Evolutionary conservation across 35 echinoderm and acorn worm genomes (phyloP).

Genomic region (Nesometra sesokonis): DNA sequence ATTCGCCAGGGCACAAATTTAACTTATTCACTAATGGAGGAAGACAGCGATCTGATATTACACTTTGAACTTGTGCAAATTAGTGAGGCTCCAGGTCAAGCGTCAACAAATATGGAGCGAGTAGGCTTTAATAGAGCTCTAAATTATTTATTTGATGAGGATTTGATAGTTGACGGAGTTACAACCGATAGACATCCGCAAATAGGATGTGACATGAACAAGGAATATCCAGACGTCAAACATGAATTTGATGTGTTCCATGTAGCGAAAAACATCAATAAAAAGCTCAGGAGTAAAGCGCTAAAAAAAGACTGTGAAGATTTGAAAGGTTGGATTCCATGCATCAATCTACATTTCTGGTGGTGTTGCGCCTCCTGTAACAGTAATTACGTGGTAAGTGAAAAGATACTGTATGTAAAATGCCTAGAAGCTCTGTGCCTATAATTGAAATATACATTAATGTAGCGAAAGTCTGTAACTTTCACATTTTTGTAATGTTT

Average conservation of each 20-base stretch:
- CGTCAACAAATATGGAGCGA: slow-evolving; percentile 44
- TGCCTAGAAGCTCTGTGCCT: background rate
- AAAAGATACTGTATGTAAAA: background rate
- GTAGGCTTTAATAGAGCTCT: slow-evolving; percentile 9
- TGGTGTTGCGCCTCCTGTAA: slow-evolving; percentile 25
- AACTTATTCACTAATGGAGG: slow-evolving; percentile 56
- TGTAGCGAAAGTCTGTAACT: too few species aligned
- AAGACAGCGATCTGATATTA: slow-evolving; percentile 6
- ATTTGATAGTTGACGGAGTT: background rate
- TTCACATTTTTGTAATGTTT: too few species aligned
- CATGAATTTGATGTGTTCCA: slow-evolving; percentile 54
- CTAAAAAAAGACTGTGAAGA: slow-evolving; percentile 36
- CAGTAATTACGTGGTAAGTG: slow-evolving; percentile 9
- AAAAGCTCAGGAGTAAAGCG: slow-evolving; percentile 26
- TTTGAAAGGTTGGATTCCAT: slow-evolving; percentile 20
- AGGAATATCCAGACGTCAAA: slow-evolving; percentile 17
- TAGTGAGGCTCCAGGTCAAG: slow-evolving; percentile 17
- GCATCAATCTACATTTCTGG: slow-evolving; percentile 43
- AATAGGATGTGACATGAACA: slow-evolving; percentile 9
- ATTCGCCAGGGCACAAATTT: slow-evolving; percentile 49
- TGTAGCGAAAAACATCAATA: slow-evolving; percentile 19
- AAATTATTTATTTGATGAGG: background rate
- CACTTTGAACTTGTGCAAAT: slow-evolving; percentile 35
- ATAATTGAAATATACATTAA: background rate
- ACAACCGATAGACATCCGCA: slow-evolving; percentile 12